phyloP scores from a whole-genome alignment of 2,888 invertebrate genomes.

The Nemotelus pantherinus region DNA sequence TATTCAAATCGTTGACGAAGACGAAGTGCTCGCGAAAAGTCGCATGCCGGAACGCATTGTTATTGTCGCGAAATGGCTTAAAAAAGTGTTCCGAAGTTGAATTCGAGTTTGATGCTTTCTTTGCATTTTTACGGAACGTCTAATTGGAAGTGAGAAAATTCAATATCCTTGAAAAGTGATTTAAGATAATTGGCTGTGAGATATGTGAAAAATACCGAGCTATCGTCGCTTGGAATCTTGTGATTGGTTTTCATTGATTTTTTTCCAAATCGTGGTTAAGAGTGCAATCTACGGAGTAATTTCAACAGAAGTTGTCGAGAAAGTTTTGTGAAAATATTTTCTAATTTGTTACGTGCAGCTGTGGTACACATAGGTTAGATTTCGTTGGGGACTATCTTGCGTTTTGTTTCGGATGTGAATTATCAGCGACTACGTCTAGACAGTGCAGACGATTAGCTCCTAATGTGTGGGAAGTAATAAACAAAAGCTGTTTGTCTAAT shows the following conservation, averaged over 20 bases:
- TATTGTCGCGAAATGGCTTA: constrained; percentile 45
- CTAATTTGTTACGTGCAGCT: no score
- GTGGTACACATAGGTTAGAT: no score
- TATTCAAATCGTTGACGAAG: background rate
- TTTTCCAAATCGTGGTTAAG: constrained; percentile 22
- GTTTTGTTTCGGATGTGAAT: background rate
- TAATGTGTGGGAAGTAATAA: constrained; percentile 7
- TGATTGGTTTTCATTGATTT: constrained; percentile 46
- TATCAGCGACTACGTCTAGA: no score
- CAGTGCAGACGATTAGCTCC: no score
- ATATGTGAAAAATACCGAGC: constrained; percentile 1
- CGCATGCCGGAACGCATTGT: constrained; percentile 47
- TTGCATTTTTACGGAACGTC: constrained; percentile 24
- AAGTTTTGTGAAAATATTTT: no score
- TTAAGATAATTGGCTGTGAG: constrained; percentile 31
- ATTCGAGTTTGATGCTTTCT: constrained; percentile 25
- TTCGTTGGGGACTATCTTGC: background rate
- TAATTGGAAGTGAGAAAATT: background rate
- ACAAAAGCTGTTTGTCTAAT: constrained; percentile 2
- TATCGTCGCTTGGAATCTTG: constrained; percentile 8
- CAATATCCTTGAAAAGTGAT: background rate
- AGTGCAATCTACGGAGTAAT: no score
- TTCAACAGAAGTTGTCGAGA: no score
- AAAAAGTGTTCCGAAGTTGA: constrained; percentile 19
- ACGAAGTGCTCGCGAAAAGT: constrained; percentile 28